Conservation (phyloP, 2,797 vertebrate genomes). For the Chrysolophus pictus region DNA sequence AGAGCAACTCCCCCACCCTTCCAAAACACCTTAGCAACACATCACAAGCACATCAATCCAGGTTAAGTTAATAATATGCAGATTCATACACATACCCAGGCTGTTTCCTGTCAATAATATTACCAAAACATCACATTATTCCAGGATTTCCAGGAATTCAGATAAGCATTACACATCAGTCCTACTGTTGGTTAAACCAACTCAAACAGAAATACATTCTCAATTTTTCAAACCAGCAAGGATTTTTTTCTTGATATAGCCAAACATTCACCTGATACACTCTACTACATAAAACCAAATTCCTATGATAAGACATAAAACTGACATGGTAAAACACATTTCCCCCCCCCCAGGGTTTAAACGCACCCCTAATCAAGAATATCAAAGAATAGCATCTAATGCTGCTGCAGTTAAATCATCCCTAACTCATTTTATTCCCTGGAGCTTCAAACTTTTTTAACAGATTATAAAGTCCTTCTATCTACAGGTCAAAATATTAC, state of each 20-base stretch:
- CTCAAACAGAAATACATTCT: background rate
- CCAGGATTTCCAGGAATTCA: background rate
- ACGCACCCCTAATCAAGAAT: background rate
- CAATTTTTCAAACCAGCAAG: background rate
- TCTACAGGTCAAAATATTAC: background rate
- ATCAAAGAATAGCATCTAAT: slow-evolving; percentile 17
- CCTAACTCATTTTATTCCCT: background rate
- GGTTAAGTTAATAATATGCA: background rate
- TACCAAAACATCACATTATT: background rate
- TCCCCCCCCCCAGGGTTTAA: background rate
- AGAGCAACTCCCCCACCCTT: no score
- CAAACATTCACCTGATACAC: background rate
- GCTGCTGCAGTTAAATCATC: background rate
- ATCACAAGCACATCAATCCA: background rate
- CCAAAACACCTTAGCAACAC: background rate
- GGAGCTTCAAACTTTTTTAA: background rate
- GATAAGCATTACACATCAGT: background rate
- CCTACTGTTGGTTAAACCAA: background rate
- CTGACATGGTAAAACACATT: background rate
- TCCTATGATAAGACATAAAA: background rate
- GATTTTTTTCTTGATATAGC: background rate
- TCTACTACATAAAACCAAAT: background rate
- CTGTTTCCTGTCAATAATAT: background rate
- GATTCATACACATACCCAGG: background rate
- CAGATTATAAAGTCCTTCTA: background rate